Evolutionary conservation across 2,797 vertebrate genomes (phyloP), one percentile per base, ranked within the genome.

Genomic region (Neosalanx taihuensis): DNA sequence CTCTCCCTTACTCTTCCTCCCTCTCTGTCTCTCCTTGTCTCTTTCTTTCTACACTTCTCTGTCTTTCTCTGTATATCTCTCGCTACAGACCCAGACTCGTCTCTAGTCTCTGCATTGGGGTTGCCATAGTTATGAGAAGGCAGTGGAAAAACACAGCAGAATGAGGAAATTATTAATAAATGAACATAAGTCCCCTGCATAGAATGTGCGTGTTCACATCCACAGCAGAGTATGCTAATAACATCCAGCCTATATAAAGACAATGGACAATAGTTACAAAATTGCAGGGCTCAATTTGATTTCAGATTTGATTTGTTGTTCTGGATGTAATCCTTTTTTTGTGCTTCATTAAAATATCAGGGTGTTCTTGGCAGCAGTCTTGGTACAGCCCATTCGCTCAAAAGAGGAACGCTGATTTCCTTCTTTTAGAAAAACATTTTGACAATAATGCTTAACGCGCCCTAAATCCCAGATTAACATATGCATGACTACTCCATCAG

Each of bases 81-180:
- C 70, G 68, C 70, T 78, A 82, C 60, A 77, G 79, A 81, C 67
- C 51, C 73, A 82, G 80, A 84, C 79, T 80, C 83, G 70, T 64
- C 31, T 79, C 33, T 67, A 77, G 78, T 78, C 46, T 62, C 72
- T 71, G 65, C 3, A 69, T 73, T 71, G 75, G 75, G 77, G 88
- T 91, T 92, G 86, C 89, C 87, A 91, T 90, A 91, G 89, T 86
- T 88, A 89, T 90, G 65, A 72, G 78, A 67, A 85, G 77, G 82
- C 72, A 72, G 82, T 77, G 81, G 82, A 86, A 86, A 89, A 90
- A 85, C 77, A 89, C 78, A 88, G 81, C 84, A 84, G 79, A 89
- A 80, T 77, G 79, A 78, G 67, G 66, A 86, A 89, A 88, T 78
- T 80, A 82, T 83, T 84, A 81, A 89, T 87, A 84, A 88, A 86